These are phyloP conservation scores for Griposia aprilina DNA, from an alignment of 2,888 invertebrate genomes.

Conservation along the genomic window DNA sequence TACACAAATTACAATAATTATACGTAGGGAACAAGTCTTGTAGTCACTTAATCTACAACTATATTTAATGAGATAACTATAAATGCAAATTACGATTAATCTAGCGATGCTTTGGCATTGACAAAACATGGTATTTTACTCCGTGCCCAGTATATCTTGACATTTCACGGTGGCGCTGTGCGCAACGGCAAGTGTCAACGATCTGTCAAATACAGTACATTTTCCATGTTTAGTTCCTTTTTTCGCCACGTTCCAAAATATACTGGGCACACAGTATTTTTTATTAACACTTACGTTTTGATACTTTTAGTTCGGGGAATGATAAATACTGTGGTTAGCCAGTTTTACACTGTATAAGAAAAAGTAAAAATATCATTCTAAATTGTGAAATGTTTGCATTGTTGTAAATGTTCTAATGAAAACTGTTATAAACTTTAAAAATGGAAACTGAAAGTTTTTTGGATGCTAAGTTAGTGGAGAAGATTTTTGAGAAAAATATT, in stretches of 20 bases:
- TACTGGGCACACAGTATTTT: slow-evolving; percentile 60
- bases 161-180: slow-evolving; percentile 3
- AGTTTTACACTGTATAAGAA: slow-evolving; percentile 50
- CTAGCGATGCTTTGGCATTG: slow-evolving; percentile 91
- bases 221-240: background rate
- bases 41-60: slow-evolving; percentile 86
- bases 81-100: slow-evolving; percentile 90
- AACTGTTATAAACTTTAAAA: background rate
- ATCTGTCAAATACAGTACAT: background rate
- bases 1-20: slow-evolving; percentile 80
- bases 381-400: slow-evolving; percentile 21
- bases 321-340: slow-evolving; percentile 64
- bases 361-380: slow-evolving; percentile 29
- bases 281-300: slow-evolving; percentile 65
- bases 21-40: slow-evolving; percentile 89
- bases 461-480: background rate
- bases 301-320: slow-evolving; percentile 66
- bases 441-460: slow-evolving; percentile 15
- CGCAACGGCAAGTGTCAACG: background rate
- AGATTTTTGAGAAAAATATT: background rate
- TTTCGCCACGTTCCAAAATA: slow-evolving; percentile 35
- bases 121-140: slow-evolving; percentile 88
- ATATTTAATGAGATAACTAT: slow-evolving; percentile 90
- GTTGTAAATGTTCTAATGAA: slow-evolving; percentile 4
- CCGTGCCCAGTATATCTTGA: slow-evolving; percentile 18